These are phyloP conservation scores for Pterocles gutturalis DNA, from an alignment of 2,113 vertebrate genomes.

Conservation along the genomic window DNA sequence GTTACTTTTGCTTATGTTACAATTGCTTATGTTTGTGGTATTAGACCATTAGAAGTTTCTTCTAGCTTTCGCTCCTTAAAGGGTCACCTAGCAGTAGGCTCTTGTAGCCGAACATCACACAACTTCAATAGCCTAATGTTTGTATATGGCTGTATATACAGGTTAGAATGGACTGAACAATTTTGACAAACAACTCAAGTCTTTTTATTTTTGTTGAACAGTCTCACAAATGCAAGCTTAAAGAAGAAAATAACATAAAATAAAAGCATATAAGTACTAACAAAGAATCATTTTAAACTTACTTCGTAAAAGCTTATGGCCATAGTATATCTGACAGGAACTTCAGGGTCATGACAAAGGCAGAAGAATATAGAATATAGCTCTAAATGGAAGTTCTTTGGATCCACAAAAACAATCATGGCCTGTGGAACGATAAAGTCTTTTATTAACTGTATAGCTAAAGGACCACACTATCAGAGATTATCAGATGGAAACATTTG, in stretches of 20 bases:
- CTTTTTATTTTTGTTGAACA: neutral
- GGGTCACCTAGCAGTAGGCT: neutral
- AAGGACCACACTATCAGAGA: neutral
- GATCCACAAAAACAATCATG: conserved; percentile 92
- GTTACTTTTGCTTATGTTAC: neutral
- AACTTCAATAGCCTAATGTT: neutral
- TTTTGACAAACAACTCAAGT: neutral
- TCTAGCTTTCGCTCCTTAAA: neutral
- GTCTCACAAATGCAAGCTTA: neutral
- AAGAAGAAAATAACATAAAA: neutral
- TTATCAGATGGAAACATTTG: neutral
- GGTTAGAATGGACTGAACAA: neutral
- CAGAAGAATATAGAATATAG: conserved; percentile 92
- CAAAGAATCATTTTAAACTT: conserved; percentile 49
- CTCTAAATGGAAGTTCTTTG: conserved; percentile 90
- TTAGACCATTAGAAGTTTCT: neutral
- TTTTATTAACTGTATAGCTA: neutral
- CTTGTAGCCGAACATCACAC: neutral
- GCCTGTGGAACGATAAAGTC: conserved; percentile 77
- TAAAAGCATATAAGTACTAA: neutral
- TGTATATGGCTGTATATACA: neutral
- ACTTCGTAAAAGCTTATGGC: conserved; percentile 94
- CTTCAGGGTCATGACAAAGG: conserved; percentile 92
- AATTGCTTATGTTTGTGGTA: neutral
- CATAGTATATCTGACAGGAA: conserved; percentile 88